Evolutionary conservation across 2,888 invertebrate genomes (phyloP).

Genomic region (Ichneumoninae sp.): DNA sequence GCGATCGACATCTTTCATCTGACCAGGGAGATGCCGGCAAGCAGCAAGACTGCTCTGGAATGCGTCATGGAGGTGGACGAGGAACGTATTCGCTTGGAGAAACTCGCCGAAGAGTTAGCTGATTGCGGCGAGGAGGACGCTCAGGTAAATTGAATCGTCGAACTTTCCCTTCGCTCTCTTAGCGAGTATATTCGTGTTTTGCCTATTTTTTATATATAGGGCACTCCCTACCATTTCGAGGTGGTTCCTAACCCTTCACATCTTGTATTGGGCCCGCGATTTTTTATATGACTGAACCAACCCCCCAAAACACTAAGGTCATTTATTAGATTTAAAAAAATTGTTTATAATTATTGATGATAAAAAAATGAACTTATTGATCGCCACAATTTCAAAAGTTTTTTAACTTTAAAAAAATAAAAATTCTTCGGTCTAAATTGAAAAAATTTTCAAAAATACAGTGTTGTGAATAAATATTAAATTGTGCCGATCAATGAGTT

Average conservation of each 20-base stretch:
- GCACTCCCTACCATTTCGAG: too few relatives aligned
- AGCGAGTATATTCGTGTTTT: background rate
- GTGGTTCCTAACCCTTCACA: too few relatives aligned
- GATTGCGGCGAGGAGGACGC: constrained; percentile 93
- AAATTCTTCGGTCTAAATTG: background rate
- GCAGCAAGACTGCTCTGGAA: constrained; percentile 96
- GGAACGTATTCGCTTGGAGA: constrained; percentile 95
- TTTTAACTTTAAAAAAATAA: background rate
- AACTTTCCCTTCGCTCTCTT: background rate
- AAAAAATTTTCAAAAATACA: constrained; percentile 22
- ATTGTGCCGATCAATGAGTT: too few relatives aligned
- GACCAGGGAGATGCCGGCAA: constrained; percentile 99
- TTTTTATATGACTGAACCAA: too few relatives aligned
- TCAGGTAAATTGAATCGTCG: constrained; percentile 73
- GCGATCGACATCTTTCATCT: constrained; percentile 99
- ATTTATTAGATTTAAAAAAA: background rate
- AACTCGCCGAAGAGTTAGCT: constrained; percentile 95
- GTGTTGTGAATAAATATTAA: too few relatives aligned
- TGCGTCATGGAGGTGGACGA: constrained; percentile 99
- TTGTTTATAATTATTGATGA: background rate
- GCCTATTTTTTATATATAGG: background rate
- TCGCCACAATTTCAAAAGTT: too few relatives aligned
- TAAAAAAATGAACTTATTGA: too few relatives aligned
- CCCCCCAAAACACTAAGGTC: too few relatives aligned
- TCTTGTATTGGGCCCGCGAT: too few relatives aligned